Evolutionary conservation across 2,113 vertebrate species (phyloP), one percentile per base, ranked within the genome.

Genomic region (Setophaga petechia): DNA sequence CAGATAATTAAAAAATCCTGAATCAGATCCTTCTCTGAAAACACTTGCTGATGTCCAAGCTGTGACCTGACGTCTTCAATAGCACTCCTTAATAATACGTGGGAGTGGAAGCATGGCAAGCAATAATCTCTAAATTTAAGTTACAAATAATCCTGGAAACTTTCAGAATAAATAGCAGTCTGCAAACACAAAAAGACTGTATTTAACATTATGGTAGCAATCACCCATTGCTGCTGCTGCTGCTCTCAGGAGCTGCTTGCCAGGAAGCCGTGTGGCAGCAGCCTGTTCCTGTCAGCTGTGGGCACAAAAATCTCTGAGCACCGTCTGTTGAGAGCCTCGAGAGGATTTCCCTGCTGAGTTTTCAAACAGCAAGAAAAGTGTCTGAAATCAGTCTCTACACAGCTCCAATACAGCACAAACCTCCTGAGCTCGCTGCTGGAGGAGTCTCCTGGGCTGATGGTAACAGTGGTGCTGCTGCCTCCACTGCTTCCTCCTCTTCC

Each of bases 331-430:
- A 4, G 47, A 35, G 52, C 75, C 66, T 37, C 1, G 0, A 28
- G 69, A 95, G 62, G 31, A 75, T 71, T 87, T 87, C 51, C 84
- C 57, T 14, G 22, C 49, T 2, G 27, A 74, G 59, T 31, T 75
- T 23, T 66, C 59, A 66, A 80, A 87, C 79, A 81, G 28, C 7
- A 33, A 68, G 23, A 27, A 10, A 58, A 54, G 74, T n/a, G 77
- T 47, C 71, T 39, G 54, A 39, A 74, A 51, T 59, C 35, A 84
- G 13, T 10, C 67, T 25, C 62, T 62, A 52, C 31, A 35, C 31
- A 69, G 43, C 18, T 47, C 47, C 68, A 91, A 61, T 3, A 55
- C 9, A 88, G 83, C 44, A 96, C 83, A 52, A 81, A 98, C 95
- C 93, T 97, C 20, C 77, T 39, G 72, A 94, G 80, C 68, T 52